A percentile compares a stretch with the other conserved stretches of the same genome.
These are phyloP conservation scores for Gambusia holbrooki DNA, from an alignment of 2,113 vertebrate genomes.

Conservation along the genomic window DNA sequence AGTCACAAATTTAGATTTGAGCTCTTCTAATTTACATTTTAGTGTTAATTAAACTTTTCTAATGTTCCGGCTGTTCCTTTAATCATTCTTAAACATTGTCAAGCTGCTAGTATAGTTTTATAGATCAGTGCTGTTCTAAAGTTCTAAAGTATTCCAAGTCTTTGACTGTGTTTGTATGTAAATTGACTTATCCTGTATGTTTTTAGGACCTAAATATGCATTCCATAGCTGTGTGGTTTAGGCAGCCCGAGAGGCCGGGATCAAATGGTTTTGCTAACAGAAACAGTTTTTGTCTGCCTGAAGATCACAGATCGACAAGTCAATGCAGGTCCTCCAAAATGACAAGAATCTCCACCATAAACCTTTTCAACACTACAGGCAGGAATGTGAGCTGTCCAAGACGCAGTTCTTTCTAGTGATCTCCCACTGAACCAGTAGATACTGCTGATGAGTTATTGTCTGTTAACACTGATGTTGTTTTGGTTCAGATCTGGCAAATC, in stretches of 20 bases:
- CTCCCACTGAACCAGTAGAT: conserved; percentile 3
- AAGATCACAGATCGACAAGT: conserved; percentile 61
- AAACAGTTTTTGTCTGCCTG: conserved; percentile 53
- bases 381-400: conserved; percentile 22
- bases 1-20: not conserved
- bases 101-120: not conserved
- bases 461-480: not conserved
- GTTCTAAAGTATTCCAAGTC: not conserved
- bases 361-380: conserved; percentile 8
- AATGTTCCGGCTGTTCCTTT: not conserved
- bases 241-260: conserved; percentile 17
- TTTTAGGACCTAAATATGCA: conserved; percentile 4
- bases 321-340: conserved; percentile 62
- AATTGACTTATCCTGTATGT: conserved; percentile 2
- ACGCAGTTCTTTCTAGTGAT: conserved; percentile 5
- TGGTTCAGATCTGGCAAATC: too few species aligned
- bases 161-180: too few species aligned
- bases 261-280: conserved; percentile 44
- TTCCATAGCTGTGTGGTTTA: conserved; percentile 23
- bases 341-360: conserved; percentile 56
- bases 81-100: not conserved
- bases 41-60: not conserved
- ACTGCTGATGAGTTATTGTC: not conserved
- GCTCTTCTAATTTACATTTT: not conserved
- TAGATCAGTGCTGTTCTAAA: not conserved